Conservation (phyloP, 1,140 invertebrate genomes). For the Pseudomyrmex sp. region DNA sequence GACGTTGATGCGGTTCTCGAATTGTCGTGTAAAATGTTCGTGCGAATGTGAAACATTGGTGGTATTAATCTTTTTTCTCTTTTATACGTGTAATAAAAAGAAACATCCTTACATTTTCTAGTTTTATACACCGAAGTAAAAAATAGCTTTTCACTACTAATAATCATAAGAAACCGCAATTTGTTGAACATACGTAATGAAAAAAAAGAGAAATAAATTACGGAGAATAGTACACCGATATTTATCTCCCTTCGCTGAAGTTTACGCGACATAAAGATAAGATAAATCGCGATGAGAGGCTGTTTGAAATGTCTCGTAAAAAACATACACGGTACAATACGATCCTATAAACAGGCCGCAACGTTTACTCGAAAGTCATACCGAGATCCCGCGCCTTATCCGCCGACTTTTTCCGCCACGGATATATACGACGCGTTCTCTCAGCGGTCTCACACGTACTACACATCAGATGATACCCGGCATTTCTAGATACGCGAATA, state of each 20-base stretch:
- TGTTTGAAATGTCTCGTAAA: constrained; percentile 25
- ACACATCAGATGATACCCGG: constrained; percentile 11
- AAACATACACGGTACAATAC: constrained; percentile 23
- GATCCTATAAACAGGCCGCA: constrained; percentile 18
- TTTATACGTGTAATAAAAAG: background rate
- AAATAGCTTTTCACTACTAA: background rate
- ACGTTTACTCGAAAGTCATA: constrained; percentile 31
- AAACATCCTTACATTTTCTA: background rate
- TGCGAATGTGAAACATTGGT: too few species aligned
- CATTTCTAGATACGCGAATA: constrained; percentile 34
- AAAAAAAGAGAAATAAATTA: background rate
- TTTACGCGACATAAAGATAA: background rate
- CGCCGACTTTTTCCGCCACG: constrained; percentile 24
- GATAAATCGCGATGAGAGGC: constrained; percentile 2
- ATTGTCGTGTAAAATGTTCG: background rate
- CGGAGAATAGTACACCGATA: background rate
- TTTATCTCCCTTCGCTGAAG: background rate
- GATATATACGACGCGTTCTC: background rate
- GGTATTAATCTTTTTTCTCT: background rate
- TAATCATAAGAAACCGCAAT: too few species aligned
- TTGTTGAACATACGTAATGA: background rate
- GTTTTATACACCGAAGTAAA: background rate
- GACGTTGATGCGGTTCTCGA: background rate
- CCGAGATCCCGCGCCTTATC: constrained; percentile 21
- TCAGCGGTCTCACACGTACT: constrained; percentile 26